Conservation (phyloP, 2,888 invertebrate genomes). For the Dinocampus coccinellae region DNA sequence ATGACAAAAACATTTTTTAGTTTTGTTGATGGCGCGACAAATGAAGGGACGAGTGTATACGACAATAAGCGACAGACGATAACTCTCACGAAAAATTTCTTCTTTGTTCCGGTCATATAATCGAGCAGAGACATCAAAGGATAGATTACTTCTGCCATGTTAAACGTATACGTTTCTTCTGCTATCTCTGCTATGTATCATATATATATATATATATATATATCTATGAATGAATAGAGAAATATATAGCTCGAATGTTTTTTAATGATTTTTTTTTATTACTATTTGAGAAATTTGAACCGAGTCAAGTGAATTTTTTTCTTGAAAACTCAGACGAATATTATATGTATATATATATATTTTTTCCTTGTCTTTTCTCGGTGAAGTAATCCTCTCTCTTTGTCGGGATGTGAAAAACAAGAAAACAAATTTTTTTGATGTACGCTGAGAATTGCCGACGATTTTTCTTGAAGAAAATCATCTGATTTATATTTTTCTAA, state of each 20-base stretch:
- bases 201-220: background rate
- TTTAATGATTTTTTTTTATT: background rate
- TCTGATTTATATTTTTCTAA: background rate
- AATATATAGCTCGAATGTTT: background rate
- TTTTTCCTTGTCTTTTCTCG: background rate
- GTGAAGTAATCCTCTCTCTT: background rate
- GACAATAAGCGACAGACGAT: slow-evolving; percentile 31
- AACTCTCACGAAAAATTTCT: slow-evolving; percentile 42
- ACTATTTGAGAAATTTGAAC: background rate
- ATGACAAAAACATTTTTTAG: background rate
- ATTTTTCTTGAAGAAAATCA: slow-evolving; percentile 18
- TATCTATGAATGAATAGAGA: background rate
- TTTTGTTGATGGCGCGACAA: background rate
- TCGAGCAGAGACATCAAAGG: slow-evolving; percentile 35
- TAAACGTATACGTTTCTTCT: slow-evolving; percentile 20
- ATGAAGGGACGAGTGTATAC: background rate
- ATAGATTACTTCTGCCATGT: slow-evolving; percentile 32
- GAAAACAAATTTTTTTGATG: slow-evolving; percentile 25
- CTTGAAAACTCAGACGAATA: too few species aligned
- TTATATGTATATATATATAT: background rate
- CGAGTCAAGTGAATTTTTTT: background rate
- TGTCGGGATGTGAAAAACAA: background rate
- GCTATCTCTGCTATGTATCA: slow-evolving; percentile 8
- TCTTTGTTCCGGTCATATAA: slow-evolving; percentile 36
- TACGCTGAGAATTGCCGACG: slow-evolving; percentile 36